Base-by-base conservation (phyloP, 2,888 invertebrate genomes). In the Callyntrura guangdongensis region DNA sequence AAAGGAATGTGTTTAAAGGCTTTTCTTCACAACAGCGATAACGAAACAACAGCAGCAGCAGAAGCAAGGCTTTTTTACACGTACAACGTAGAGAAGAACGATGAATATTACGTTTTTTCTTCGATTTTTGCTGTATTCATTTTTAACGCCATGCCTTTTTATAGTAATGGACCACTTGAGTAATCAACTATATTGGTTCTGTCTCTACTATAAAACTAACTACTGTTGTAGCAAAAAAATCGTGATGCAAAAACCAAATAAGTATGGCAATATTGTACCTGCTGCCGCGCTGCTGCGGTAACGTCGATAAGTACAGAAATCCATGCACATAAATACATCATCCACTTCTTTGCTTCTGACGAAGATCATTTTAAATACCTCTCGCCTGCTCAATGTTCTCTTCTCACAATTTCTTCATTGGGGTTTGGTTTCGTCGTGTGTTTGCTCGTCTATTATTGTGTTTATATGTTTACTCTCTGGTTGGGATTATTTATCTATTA, bases 121-220 rank as follows among this genome's bases (percentile, higher is more conserved):
- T 64, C 56, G 27, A 49, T 79, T 49, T 77, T 77, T 79, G 25
- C 72, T 56, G 64, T 74, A 77, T 56, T 86, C 72, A 79, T 85
- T 89, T 90, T 83, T 72, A 90, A 85, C 81, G 77, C 69, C 67
- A 91, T 91, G 91, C 91, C 91, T 91, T 91, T 91, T 91, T 91
- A 91, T 91, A 91, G 91, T 91, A 91, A 87, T 91, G 77, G 79
- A 86, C 86, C 87, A 87, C 87, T 87, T 91, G 91, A 91, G 87
- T 87, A 91, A 91, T 91, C 91, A 84, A 84, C 91, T 83, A 82
- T 59, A 6, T 91, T 83, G 61, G 20, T 87, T 84, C 84, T 87
- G 82, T 59, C 83, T 59, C 83, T 74, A 74, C 82, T 72, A 20
- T 20, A 20, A 25, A 11, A 22, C 20, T 82, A 72, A 20, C 82